phyloP scores from a whole-genome alignment of 2,113 vertebrate species.

The Oncorhynchus gorbuscha region DNA sequence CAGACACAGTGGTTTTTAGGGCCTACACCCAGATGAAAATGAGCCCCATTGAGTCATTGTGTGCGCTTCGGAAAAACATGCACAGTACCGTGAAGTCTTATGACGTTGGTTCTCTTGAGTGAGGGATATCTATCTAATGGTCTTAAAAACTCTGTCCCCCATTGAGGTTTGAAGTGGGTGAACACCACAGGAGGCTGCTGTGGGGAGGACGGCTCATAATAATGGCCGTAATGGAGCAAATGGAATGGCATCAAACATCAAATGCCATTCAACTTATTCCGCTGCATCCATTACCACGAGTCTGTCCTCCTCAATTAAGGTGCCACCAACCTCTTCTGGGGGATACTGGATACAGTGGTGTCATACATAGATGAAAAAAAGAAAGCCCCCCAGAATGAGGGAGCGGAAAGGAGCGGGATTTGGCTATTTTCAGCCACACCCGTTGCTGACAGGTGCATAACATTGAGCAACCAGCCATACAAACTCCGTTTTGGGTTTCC shows the following conservation, averaged over 20 bases:
- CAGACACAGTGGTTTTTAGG: neutral
- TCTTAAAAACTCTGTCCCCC: neutral
- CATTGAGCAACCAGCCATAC: too few relatives aligned
- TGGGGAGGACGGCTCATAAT: too few relatives aligned
- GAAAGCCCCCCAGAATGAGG: neutral
- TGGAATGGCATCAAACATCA: too few relatives aligned
- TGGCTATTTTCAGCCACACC: too few relatives aligned
- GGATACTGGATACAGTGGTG: neutral
- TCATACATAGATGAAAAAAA: conserved; percentile 2
- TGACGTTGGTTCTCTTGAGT: neutral
- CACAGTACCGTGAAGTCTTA: neutral
- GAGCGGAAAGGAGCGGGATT: neutral
- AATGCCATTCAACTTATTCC: too few relatives aligned
- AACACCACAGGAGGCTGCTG: too few relatives aligned
- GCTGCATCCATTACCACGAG: too few relatives aligned
- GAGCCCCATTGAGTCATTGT: neutral
- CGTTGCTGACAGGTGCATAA: too few relatives aligned
- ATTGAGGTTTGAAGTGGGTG: neutral
- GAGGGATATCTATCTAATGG: neutral
- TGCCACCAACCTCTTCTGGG: neutral
- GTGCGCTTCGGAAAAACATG: neutral
- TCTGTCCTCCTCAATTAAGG: too few relatives aligned
- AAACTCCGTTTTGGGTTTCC: too few relatives aligned
- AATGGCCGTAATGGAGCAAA: too few relatives aligned
- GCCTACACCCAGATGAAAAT: neutral